Conservation (phyloP, 2,113 vertebrate genomes). For the Nematolebias whitei region DNA sequence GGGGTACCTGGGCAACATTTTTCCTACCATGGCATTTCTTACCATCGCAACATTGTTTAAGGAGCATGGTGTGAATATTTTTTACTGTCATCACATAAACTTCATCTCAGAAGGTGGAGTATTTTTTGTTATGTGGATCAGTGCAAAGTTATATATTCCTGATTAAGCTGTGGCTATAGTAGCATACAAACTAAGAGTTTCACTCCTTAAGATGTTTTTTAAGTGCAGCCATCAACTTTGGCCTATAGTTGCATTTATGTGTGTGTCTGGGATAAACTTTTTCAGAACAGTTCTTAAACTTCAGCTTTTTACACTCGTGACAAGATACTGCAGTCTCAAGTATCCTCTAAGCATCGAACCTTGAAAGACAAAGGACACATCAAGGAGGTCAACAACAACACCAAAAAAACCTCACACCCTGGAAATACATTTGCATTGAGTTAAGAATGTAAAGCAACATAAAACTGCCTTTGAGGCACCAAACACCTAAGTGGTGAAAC, state of each 20-base stretch:
- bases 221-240: neutral
- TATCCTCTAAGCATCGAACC: constrained; percentile 74
- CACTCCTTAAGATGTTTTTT: constrained; percentile 6
- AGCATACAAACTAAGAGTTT: neutral
- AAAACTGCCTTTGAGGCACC: constrained; percentile 55
- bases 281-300: constrained; percentile 62
- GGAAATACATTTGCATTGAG: constrained; percentile 78
- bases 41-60: no score
- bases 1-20: no score
- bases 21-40: no score
- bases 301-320: constrained; percentile 76
- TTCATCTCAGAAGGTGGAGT: no score
- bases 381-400: constrained; percentile 72
- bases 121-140: no score
- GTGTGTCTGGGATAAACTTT: constrained; percentile 65
- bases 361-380: constrained; percentile 74
- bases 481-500: constrained; percentile 66
- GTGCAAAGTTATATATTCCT: no score
- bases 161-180: no score
- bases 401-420: constrained; percentile 68
- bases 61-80: no score
- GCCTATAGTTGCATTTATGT: constrained; percentile 47
- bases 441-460: constrained; percentile 72
- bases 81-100: no score
- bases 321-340: constrained; percentile 75